Percentiles rank a stretch among this genome's conserved stretches.
Evolutionary conservation across 2,888 invertebrate genomes (phyloP).

Genomic region (Rhamphomyia laevipes): DNA sequence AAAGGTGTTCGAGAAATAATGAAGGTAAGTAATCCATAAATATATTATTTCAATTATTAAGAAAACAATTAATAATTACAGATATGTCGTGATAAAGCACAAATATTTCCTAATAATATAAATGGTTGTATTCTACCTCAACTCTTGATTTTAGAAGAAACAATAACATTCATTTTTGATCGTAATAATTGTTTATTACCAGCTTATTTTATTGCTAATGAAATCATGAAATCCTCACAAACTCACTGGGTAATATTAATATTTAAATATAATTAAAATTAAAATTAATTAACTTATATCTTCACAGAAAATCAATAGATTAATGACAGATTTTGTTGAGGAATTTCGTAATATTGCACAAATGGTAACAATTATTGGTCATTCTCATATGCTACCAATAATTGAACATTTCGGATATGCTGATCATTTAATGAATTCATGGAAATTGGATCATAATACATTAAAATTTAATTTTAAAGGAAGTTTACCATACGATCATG

Average conservation of each 20-base stretch:
- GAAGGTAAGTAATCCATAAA: conserved; percentile 46
- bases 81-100: conserved; percentile 81
- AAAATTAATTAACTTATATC: conserved; percentile 8
- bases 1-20: conserved; percentile 89
- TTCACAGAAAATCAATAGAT: conserved; percentile 68
- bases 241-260: conserved; percentile 67
- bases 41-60: background rate
- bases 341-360: conserved; percentile 89
- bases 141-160: conserved; percentile 65
- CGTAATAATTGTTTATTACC: conserved; percentile 84
- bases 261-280: too few species aligned
- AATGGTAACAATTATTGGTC: conserved; percentile 88
- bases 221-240: conserved; percentile 63
- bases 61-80: conserved; percentile 26
- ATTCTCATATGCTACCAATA: conserved; percentile 83
- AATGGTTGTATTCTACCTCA: conserved; percentile 74
- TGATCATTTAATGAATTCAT: conserved; percentile 80
- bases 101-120: conserved; percentile 63
- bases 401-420: conserved; percentile 88
- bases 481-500: conserved; percentile 80
- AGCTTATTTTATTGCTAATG: conserved; percentile 90
- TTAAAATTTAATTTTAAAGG: conserved; percentile 49
- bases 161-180: conserved; percentile 83
- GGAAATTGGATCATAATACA: conserved; percentile 84
- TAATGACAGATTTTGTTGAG: conserved; percentile 81